Base-by-base conservation (phyloP, 2,113 vertebrate species). In the Epinephelus fuscoguttatus region DNA sequence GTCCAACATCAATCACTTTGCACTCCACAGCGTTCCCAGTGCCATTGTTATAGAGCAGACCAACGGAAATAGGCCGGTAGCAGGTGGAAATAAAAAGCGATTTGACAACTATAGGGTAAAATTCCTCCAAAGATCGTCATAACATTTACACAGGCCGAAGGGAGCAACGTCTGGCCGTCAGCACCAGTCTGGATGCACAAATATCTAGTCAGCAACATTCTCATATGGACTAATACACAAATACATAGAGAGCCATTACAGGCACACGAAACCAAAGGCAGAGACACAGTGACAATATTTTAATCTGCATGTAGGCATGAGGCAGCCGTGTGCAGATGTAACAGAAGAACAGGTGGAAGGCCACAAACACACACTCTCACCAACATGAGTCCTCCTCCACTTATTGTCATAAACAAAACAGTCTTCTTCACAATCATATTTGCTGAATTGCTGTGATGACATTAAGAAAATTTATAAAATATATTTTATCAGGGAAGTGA, bases 31-130 rank as follows among this genome's bases (percentile, higher is more conserved):
- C 90, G 91, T 93, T 94, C 91, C 92, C 92, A 87, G 85, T 81
- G 57, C 94, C 92, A 96, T 95, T 96, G 95, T 96, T 96, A 93
- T 89, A 94, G 91, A 93, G 93, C 93, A 94, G 94, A 91, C 83
- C 91, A 93, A 87, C 92, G 94, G 95, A 95, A 96, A 94, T 92
- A 94, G 95, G 93, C 92, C 93, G 80, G 92, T 88, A 94, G 89
- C 95, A 96, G 95, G 95, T 96, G 95, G 94, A 96, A 95, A 95
- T 94, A 92, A 92, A 94, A 95, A 90, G 82, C 84, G 78, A 85
- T 93, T 87, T 87, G 91, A 94, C 93, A 92, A 88, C 89, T 91
- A 86, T 79, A 91, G 87, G 85, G 78, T 88, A 74, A 93, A 90
- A 94, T 92, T 94, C 91, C 87, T 90, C 78, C 79, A 79, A 82